Conservation (phyloP, 92 coral and sea anemone genomes). For the Parazoanthus darwini region DNA sequence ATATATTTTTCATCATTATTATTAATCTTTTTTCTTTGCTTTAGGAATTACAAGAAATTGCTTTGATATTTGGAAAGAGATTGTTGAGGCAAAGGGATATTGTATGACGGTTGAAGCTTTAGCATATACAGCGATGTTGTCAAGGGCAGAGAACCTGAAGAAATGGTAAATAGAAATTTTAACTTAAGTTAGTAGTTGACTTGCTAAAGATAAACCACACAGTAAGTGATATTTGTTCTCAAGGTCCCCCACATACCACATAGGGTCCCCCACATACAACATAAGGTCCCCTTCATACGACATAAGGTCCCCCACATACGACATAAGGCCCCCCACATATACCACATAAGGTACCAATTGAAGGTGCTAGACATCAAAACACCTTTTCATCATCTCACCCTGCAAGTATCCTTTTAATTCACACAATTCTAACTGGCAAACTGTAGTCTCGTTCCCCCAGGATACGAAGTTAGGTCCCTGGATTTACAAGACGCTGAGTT, state of each 20-base stretch:
- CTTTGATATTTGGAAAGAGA: constrained; percentile 22
- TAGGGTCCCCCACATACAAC: too few relatives aligned
- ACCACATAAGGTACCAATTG: too few relatives aligned
- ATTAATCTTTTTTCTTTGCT: neutral
- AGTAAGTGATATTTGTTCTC: too few relatives aligned
- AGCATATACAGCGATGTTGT: neutral
- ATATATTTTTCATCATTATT: neutral
- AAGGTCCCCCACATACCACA: too few relatives aligned
- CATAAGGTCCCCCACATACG: too few relatives aligned
- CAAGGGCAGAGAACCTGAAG: neutral
- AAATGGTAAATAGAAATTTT: constrained; percentile 1
- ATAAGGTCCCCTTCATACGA: too few relatives aligned
- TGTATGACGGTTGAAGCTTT: neutral
- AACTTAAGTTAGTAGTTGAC: neutral
- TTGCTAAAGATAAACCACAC: neutral
- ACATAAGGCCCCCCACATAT: too few relatives aligned
- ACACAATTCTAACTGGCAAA: neutral
- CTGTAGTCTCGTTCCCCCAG: constrained; percentile 26
- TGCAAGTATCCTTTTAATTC: too few relatives aligned
- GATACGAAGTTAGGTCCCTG: constrained; percentile 32
- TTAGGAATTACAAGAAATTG: constrained; percentile 24
- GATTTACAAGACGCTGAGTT: constrained; percentile 2
- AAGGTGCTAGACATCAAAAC: too few relatives aligned
- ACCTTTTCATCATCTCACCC: too few relatives aligned
- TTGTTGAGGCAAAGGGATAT: neutral